Base-by-base conservation (phyloP, 2,797 vertebrate species). In the Yasuhikotakia modesta region DNA sequence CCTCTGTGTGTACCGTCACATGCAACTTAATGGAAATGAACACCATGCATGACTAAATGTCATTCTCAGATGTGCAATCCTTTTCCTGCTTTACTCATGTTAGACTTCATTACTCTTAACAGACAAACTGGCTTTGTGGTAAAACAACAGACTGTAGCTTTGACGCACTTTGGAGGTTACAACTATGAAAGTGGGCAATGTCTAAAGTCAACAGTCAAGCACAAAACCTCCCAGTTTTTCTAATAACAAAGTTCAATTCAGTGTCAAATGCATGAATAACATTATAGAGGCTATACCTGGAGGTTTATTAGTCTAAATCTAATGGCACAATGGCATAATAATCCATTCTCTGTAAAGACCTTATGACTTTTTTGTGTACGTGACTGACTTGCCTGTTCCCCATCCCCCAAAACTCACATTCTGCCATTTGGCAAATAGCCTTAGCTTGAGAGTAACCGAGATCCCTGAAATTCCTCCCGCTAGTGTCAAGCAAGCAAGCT, bases 381-480 rank as follows among this genome's bases (percentile, higher is more conserved):
- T 84, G 73, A 73, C 53, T 35, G 43, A 77, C 58, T 77, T 84
- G 58, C 79, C 53, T 70, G 61, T 21, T 73, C 5, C 5, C 82
- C 83, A 65, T 57, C 79, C 79, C 80, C 80, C 79, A 74, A 70
- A 68, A 72, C 68, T 73, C 74, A 63, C 79, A 50, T 65, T 84
- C 81, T 68, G 66, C 71, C 70, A 68, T 45, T 61, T 77, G 84
- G 84, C n/a, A 32, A 66, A 66, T 32, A 87, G 76, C 46, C 69
- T 88, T 80, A 67, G 84, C 79, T 79, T 76, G 65, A 80, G 76
- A 85, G 85, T 79, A 84, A 86, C 85, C 80, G 70, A 83, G 70
- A 84, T 86, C 81, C 8, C 27, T 17, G 39, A 69, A 76, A 76
- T 60, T 76, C 53, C 73, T 68, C 73, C 80, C 58, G 11, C 8